Base-by-base conservation (phyloP, 2,113 vertebrate species). In the Calyptomena viridis region DNA sequence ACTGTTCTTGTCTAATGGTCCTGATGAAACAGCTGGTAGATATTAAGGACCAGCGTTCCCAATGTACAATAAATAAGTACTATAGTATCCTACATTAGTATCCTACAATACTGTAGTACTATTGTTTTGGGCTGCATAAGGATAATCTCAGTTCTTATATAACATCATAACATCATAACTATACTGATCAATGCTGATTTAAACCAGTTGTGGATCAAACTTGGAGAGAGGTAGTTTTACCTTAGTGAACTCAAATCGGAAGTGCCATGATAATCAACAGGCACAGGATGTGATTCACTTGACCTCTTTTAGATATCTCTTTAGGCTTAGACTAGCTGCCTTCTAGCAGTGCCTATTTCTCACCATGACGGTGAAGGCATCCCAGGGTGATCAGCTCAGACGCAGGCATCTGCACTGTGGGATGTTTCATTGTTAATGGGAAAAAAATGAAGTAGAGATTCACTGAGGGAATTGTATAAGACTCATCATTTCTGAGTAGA, bases 21-120 rank as follows among this genome's bases (percentile, higher is more conserved):
- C 58, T 87, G 92, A 90, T 87, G 88, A 94, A 96, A 93, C 96
- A 97, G 92, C 86, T 97, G 94, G 83, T 96, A 88, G 52, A 83
- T 93, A 94, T 96, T 96, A 97, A 79, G 66, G 37, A 87, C 47
- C 68, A 84, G 23, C 37, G 62, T 77, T 90, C 85, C 76, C 69
- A 46, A 75, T 58, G 68, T 46, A 82, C 40, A 89, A 75, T 94
- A 93, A 96, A 89, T 95, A 89, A 72, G 76, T 92, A 86, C 75
- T 81, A 3, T 30, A 52, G 72, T 88, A 90, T 83, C 37, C 44
- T 78, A 64, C 35, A 49, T 0, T 72, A 52, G 33, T 71, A 60
- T 86, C 39, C 52, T 20, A 60, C 60, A 93, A 86, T 31, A 94
- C 79, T 88, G 14, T 56, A 60, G 71, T 72, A 59, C 55, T 73